phyloP scores from a whole-genome alignment of 2,113 vertebrate species.

The Telmatochromis brachygnathus region DNA sequence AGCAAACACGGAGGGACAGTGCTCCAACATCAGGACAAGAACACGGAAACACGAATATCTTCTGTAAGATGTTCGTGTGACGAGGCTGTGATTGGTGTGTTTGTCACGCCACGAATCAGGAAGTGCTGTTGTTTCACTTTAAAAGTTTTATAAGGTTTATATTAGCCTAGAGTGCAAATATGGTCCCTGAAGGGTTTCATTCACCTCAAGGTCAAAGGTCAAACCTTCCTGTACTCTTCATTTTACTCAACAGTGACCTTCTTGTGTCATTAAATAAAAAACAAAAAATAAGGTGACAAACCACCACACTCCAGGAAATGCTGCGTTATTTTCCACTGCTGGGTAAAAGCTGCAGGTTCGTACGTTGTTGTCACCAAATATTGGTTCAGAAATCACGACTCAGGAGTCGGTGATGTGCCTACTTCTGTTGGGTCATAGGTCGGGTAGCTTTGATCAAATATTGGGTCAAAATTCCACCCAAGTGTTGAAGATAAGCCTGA shows the following conservation, averaged over 20 bases:
- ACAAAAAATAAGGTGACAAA: not conserved
- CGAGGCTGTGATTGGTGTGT: rapidly evolving
- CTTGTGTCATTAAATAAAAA: not conserved
- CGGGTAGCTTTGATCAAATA: not conserved
- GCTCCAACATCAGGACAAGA: not conserved
- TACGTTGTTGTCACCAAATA: not conserved
- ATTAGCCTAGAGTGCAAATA: not conserved
- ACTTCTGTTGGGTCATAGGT: not conserved
- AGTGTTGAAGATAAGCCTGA: not conserved
- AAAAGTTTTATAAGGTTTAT: not conserved
- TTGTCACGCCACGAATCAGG: not conserved
- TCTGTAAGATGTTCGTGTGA: not conserved
- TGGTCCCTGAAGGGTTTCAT: not conserved
- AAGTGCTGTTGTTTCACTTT: not conserved
- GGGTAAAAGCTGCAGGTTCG: rapidly evolving
- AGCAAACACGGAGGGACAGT: not conserved
- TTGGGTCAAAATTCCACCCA: not conserved
- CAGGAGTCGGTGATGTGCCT: not conserved
- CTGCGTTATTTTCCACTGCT: not conserved
- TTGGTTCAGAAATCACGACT: not conserved
- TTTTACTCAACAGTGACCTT: not conserved
- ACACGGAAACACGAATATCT: not conserved
- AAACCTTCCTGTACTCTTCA: not conserved
- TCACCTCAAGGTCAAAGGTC: not conserved
- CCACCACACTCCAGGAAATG: not conserved